Percentiles rank a stretch among this genome's conserved stretches.
These are phyloP conservation scores for Volucella inanis DNA, from an alignment of 2,888 invertebrate genomes.

Conservation along the genomic window DNA sequence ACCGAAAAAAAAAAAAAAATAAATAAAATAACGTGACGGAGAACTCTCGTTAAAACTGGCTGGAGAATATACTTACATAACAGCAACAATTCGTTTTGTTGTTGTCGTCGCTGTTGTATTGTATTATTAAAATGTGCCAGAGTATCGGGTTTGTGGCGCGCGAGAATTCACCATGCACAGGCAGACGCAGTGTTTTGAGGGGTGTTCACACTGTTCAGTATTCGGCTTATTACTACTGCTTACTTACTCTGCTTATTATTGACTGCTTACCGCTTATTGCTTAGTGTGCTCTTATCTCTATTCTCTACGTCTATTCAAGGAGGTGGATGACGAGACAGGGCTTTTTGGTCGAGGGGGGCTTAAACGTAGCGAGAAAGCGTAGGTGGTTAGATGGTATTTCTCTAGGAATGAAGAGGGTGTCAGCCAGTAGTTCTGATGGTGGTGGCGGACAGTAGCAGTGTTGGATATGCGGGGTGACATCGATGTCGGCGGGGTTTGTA, in stretches of 20 bases:
- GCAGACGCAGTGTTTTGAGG: constrained; percentile 18
- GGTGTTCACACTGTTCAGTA: not conserved
- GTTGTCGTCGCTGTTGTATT: constrained; percentile 6
- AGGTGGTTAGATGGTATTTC: too few species aligned
- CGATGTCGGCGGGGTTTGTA: not conserved
- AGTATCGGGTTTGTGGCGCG: constrained; percentile 14
- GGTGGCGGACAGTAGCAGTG: too few species aligned
- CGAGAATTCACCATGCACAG: not conserved
- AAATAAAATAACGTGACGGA: constrained; percentile 42
- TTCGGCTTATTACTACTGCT: too few species aligned
- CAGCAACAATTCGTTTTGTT: constrained; percentile 22
- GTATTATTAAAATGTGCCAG: constrained; percentile 10
- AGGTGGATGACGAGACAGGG: too few species aligned
- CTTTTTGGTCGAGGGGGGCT: not conserved
- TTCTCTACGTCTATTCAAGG: too few species aligned
- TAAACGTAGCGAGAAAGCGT: too few species aligned
- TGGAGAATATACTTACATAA: constrained; percentile 34
- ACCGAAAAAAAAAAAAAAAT: too few species aligned
- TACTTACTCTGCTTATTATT: too few species aligned
- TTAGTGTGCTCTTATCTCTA: too few species aligned
- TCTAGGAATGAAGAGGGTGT: too few species aligned
- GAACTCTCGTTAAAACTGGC: constrained; percentile 53
- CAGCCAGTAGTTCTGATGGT: too few species aligned
- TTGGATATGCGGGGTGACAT: not conserved
- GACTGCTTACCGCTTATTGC: too few species aligned